Base-by-base conservation (phyloP, 1,140 invertebrate species). In the Potamilus streckersoni region DNA sequence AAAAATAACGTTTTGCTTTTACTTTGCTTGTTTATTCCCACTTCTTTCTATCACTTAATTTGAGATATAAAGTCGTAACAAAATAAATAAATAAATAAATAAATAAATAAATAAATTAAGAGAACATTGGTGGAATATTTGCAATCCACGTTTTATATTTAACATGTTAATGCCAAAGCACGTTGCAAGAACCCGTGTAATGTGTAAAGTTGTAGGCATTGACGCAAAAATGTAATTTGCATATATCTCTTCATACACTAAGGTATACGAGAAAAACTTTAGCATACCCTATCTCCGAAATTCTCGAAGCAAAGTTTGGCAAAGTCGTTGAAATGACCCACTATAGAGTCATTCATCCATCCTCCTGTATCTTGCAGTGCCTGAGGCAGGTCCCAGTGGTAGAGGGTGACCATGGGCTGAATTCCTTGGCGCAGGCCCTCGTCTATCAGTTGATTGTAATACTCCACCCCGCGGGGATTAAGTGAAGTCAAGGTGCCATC, bases 261-360 rank as follows among this genome's bases (percentile, higher is more conserved):
- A 61, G 20, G 60, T 3, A 61, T 4, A 38, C 38, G 38, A 38
- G 38, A 38, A 0, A 89, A 78, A 89, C 92, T 92, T 92, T 1
- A 91, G 91, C 70, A 71, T 79, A 89, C 88, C 80, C 82, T 81
- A 57, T 87, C 83, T 20, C 91, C 91, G 81, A 90, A 91, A 4
- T 80, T 77, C 69, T 84, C 55, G 71, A 90, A 91, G 69, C 87
- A 88, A 0, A 90, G 69, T 55, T 85, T 70, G 12, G 91, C 89
- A 79, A 91, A 92, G 57, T 91, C 85, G 27, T 88, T 86, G 76
- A 93, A 93, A 77, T 91, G 92, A 20, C 92, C 87, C 0, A 89
- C 83, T 20, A 92, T 91, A 2, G 88, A 66, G 5, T 89, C 84
- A 78, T 92, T 93, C 5, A 90, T 79, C 90, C 92, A 93, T 1